A percentile compares a stretch with the other conserved stretches of the same genome.
These are phyloP conservation scores for Nothobranchius kuhntae DNA, from an alignment of 2,113 vertebrate species.

Conservation along the genomic window DNA sequence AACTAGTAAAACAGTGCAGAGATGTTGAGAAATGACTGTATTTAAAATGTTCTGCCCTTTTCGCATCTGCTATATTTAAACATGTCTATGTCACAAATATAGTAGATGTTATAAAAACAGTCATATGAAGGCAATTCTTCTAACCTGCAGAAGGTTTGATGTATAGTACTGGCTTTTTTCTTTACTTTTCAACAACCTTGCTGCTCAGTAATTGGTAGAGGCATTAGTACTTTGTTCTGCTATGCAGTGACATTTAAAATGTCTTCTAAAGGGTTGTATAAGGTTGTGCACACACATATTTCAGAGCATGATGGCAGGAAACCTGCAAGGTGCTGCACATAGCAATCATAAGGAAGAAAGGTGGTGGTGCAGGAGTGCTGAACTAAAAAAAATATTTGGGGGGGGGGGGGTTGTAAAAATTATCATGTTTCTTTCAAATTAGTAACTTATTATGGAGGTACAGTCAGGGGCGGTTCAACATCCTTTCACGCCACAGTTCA, in stretches of 20 bases:
- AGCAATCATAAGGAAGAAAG: neutral
- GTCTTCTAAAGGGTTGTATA: neutral
- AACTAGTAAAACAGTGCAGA: neutral
- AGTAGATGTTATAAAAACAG: no score
- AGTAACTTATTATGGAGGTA: no score
- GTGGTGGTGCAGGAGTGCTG: neutral
- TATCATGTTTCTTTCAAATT: neutral
- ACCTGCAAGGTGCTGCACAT: neutral
- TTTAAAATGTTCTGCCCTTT: no score
- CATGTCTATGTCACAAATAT: accelerated
- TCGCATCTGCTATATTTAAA: no score
- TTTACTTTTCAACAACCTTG: constrained; percentile 18
- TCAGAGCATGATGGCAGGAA: neutral
- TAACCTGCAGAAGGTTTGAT: neutral
- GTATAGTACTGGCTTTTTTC: constrained; percentile 4
- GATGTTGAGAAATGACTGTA: neutral
- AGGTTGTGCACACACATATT: constrained; percentile 9
- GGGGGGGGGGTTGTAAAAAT: neutral
- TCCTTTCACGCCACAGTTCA: no score
- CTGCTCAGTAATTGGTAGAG: constrained; percentile 9
- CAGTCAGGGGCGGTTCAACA: no score
- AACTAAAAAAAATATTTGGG: neutral
- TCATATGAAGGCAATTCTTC: neutral
- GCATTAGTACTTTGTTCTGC: neutral
- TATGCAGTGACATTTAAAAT: constrained; percentile 50